phyloP scores from a whole-genome alignment of 2,797 vertebrate genomes.

The Mustela erminea region DNA sequence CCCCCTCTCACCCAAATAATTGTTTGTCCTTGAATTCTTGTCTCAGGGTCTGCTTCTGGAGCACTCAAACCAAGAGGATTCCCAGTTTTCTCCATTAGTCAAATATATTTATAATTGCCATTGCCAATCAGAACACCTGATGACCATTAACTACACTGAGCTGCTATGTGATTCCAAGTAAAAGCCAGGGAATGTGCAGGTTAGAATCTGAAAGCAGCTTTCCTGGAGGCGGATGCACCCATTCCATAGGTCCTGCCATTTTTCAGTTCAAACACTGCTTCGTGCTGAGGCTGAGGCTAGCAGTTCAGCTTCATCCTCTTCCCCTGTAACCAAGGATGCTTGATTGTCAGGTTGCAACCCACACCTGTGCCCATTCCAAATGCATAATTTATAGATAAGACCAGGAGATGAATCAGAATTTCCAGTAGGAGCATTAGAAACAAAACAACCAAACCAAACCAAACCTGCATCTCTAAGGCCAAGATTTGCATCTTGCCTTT shows the following conservation, averaged over 20 bases:
- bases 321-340: background rate
- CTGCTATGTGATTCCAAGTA: background rate
- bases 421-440: background rate
- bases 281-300: background rate
- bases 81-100: background rate
- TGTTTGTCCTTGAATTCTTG: slow-evolving; percentile 27
- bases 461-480: background rate
- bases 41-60: background rate
- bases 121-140: background rate
- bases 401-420: background rate
- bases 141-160: background rate
- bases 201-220: background rate
- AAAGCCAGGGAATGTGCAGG: background rate
- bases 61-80: background rate
- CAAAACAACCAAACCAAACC: background rate
- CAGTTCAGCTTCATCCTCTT: background rate
- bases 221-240: background rate
- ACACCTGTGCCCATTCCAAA: background rate
- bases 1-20: background rate
- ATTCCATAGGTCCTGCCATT: background rate
- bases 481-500: background rate
- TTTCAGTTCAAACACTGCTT: background rate
- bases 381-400: background rate
- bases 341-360: background rate
- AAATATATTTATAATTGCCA: background rate